Base-by-base conservation (phyloP, 2,888 invertebrate species). In the Archaeoteleia sp. region DNA sequence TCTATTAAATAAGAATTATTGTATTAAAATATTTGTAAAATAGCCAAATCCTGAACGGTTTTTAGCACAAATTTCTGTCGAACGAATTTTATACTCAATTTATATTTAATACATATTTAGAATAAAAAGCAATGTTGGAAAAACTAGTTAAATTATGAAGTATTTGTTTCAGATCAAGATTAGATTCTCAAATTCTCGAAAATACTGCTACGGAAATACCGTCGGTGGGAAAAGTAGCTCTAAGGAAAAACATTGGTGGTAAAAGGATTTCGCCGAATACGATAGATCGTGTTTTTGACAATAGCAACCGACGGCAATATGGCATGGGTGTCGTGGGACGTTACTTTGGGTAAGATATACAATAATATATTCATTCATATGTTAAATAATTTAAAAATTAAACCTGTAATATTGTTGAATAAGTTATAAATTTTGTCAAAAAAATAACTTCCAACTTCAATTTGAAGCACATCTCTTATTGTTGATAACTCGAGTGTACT, bases 221-320 rank as follows among this genome's bases (percentile, higher is more conserved):
- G 34, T 39, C 70, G 13, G 76, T 76, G 14, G 80, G 79, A 25
- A 75, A 74, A 43, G 75, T 80, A 37, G 76, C 75, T 46, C 66
- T 80, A n/a, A 78, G 81, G 43, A 76, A 78, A 32, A 81, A 83
- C 60, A 72, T 73, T 20, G 93, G 93, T 5, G 90, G 91, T 12
- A 88, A 88, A 35, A 88, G 94, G 70, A 94, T 95, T 74, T 91
- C 91, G 68, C 90, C 93, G 8, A 91, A 91, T 46, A 89, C 95
- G 75, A 88, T 97, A 57, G 95, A 95, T 80, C 92, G 94, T n/a
- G 91, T 95, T 9, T 90, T 95, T 67, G 96, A 96, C 85, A 96
- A 96, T 87, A 95, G 95, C 10, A 92, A 96, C 82, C 89, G 96
- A 68, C 90, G 96, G 77, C 92, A 93, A 84, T 94, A 91, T 84